Evolutionary conservation across 2,113 vertebrate genomes (phyloP).

Genomic region (Pelusios castaneus): DNA sequence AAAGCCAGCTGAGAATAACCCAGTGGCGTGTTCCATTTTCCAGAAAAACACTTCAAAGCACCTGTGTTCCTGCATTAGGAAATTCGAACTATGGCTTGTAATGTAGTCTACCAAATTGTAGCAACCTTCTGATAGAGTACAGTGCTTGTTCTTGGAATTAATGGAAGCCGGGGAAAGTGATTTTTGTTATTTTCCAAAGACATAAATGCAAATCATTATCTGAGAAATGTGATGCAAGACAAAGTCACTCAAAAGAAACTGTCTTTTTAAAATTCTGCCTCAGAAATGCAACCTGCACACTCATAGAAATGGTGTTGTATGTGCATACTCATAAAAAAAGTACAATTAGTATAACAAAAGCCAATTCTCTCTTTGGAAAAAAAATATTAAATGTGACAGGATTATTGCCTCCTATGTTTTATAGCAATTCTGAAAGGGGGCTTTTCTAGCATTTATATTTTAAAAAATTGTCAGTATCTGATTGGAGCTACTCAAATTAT

Average conservation of each 20-base stretch:
- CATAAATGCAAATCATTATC: conserved; percentile 15
- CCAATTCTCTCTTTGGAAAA: neutral
- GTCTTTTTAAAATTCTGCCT: neutral
- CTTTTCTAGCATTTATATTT: neutral
- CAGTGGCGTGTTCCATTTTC: conserved; percentile 51
- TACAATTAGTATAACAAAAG: neutral
- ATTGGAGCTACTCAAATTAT: neutral
- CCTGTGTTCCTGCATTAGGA: conserved; percentile 10
- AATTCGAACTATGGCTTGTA: conserved; percentile 22
- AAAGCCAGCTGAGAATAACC: conserved; percentile 57
- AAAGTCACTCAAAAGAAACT: neutral
- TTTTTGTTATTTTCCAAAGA: conserved; percentile 37
- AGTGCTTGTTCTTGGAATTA: conserved; percentile 2
- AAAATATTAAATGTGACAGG: neutral
- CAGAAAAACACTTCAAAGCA: conserved; percentile 51
- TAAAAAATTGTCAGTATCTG: neutral
- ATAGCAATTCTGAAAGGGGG: neutral
- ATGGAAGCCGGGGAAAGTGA: conserved; percentile 4
- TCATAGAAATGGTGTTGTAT: neutral
- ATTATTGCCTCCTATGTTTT: neutral
- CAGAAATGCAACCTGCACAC: neutral
- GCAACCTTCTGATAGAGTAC: conserved; percentile 1
- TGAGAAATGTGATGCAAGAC: conserved; percentile 16
- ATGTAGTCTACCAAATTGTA: neutral
- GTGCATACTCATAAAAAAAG: neutral